Evolutionary conservation across 2,113 vertebrate species (phyloP), one percentile per base, ranked within the genome.

Genomic region (Aldabrachelys gigantea): DNA sequence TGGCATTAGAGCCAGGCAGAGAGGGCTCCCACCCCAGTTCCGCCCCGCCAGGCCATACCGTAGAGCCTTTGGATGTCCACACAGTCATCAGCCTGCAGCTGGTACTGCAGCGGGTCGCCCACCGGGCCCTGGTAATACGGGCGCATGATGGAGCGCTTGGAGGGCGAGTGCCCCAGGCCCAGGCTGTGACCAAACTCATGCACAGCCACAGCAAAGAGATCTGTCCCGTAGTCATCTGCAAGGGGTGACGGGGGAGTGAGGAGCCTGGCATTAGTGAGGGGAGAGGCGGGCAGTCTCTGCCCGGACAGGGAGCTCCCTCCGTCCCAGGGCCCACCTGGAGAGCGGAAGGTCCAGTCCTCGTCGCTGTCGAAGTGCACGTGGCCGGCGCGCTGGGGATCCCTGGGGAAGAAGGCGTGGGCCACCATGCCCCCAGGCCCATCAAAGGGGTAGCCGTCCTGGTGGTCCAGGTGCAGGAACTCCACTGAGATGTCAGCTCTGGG

Each of bases 121-220:
- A 97, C 96, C 10, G 98, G 98, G n/a, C 98, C 98, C 69, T 97
- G 98, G 94, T 98, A 98, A 94, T 98, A 98, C 0, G 98, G 98
- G 53, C 97, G 98, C 98, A 98, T 98, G 82, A 98, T 98, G 16
- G 98, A 98, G 38, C 97, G 96, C 2, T 96, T 95, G 29, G 98
- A 96, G 4, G 98, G 97, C 19, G 98, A 98, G 94, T 98, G 98
- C 24, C 97, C 65, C 12, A 98, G 96, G 59, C 98, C 98, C 16
- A 98, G 97, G 17, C 98, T 97, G 22, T 98, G 98, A 19, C 98
- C 98, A 38, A 98, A 97, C 92, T 98, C 98, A 29, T 98, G 98
- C 47, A 98, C 95, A 29, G 98, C 92, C 78, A 98, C 98, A 0
- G 98, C 98, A 87, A 98, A 98, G 27, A 98, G 97, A 82, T 98